Base-by-base conservation (phyloP, 2,888 invertebrate species). In the Flexamia atlantica region DNA sequence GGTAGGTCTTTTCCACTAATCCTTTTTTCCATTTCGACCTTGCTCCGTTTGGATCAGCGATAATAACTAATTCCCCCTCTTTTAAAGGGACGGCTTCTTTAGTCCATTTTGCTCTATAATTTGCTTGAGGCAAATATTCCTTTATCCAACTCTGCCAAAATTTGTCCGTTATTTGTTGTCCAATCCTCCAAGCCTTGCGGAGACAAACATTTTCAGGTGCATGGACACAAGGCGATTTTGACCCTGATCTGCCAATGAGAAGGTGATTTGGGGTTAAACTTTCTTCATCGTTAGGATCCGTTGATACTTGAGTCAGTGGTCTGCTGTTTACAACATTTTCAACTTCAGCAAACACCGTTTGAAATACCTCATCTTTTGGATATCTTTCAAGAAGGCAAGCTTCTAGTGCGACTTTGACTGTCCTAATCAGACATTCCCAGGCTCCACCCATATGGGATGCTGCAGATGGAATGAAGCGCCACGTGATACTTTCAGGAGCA, bases 131-230 rank as follows among this genome's bases (percentile, higher is more conserved):
- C n/a, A n/a, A n/a, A n/a, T n/a, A n/a, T n/a, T n/a, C n/a, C n/a
- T n/a, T n/a, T 46, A 53, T 23, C 53, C 53, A 53, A 23, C 53
- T 5, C 10, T 53, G 53, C 53, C 53, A 53, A 53, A 53, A 53
- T 20, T 20, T 53, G 14, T 53, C 53, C 7, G 23, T 23, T 9
- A 53, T 20, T 53, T 53, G 23, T 23, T 53, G 53, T 53, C 10
- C 23, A 23, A 53, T 23, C 10, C 14, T 53, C 23, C 23, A 53
- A 53, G 53, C 20, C 14, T 53, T 53, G 20, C 10, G 20, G 7
- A 53, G 53, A 53, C 53, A 53, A 2, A 23, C 23, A 23, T 53
- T 53, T 23, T 53, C 53, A 20, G 20, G 53, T 23, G 23, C 14
- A 5, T 10, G 5, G 20, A 14, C 23, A 23, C 53, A 53, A 53